Percentiles rank a stretch among this genome's conserved stretches.
Evolutionary conservation across 2,888 invertebrate species (phyloP).

Genomic region (Macropis europaea): DNA sequence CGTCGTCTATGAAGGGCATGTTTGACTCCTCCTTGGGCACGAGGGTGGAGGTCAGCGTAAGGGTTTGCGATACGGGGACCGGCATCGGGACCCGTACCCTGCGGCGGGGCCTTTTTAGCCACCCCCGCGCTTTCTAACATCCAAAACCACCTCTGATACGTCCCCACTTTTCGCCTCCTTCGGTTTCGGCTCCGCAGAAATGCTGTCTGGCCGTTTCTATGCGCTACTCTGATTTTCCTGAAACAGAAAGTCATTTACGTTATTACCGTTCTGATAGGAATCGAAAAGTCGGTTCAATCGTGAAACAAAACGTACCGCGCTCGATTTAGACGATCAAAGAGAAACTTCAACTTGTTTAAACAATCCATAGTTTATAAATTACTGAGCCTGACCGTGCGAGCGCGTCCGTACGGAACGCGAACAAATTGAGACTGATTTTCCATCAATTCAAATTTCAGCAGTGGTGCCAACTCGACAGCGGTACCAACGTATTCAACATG

Average conservation of each 20-base stretch:
- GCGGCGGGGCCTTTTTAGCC: constrained; percentile 79
- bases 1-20: constrained; percentile 98
- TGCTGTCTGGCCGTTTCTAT: constrained; percentile 4
- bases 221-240: constrained; percentile 35
- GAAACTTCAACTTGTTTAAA: too few relatives aligned
- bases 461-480: too few relatives aligned
- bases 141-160: constrained; percentile 73
- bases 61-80: constrained; percentile 79
- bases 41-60: constrained; percentile 78
- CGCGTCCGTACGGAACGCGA: too few relatives aligned
- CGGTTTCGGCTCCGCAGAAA: constrained; percentile 37
- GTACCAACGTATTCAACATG: too few relatives aligned
- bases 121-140: constrained; percentile 79
- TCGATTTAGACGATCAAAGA: too few relatives aligned
- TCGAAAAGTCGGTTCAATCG: too few relatives aligned
- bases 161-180: constrained; percentile 53
- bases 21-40: constrained; percentile 81
- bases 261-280: too few relatives aligned
- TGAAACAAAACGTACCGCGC: too few relatives aligned
- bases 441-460: too few relatives aligned
- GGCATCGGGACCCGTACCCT: constrained; percentile 79
- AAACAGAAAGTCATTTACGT: constrained; percentile 15
- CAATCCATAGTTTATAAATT: too few relatives aligned
- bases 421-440: too few relatives aligned
- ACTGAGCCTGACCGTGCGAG: too few relatives aligned